Evolutionary conservation across 2,888 invertebrate genomes (phyloP), one percentile per base, ranked within the genome.

Genomic region (Aelia acuminata): DNA sequence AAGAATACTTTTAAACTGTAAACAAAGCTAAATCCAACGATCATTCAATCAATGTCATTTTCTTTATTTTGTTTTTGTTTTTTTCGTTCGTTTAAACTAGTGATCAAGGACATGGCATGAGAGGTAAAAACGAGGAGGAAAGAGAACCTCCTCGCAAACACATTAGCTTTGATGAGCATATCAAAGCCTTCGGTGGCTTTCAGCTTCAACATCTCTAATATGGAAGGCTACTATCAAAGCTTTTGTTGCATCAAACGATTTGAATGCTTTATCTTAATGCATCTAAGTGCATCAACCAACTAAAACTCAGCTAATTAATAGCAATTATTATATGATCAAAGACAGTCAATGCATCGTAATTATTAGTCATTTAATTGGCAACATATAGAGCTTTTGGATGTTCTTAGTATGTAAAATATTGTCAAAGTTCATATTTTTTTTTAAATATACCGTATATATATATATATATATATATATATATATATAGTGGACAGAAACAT

Each of bases 111-210:
- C 10, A 53, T 53, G 26, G 13, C 26, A 26, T 7, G 10, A 3
- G 11, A 3, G 53, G 26, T 57, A 57, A 57, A 57, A 53, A 57
- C 26, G 26, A 3, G 15, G 3, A 26, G 10, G 57, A 57, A 13
- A 70, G 35, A 70, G 18, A 70, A 70, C 15, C 20, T 26, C 8
- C 18, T 63, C 13, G 26, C 31, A 31, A 70, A 70, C 31, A 70
- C 63, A 70, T 70, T 70, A 70, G 1, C 63, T 70, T 70, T 70
- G 63, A 70, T 20, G 35, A 20, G 31, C 18, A 20, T 70, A 35
- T 70, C 63, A 70, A 70, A 70, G 63, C n/a, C 15, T 35, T 70
- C 18, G 31, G 18, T 70, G 63, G 63, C 63, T 70, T 70, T 70
- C 20, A 70, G 18, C 63, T 31, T 20, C 35, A 10, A 63, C 63